Evolutionary conservation across 2,113 vertebrate species (phyloP).

Genomic region (Pardalotus punctatus): DNA sequence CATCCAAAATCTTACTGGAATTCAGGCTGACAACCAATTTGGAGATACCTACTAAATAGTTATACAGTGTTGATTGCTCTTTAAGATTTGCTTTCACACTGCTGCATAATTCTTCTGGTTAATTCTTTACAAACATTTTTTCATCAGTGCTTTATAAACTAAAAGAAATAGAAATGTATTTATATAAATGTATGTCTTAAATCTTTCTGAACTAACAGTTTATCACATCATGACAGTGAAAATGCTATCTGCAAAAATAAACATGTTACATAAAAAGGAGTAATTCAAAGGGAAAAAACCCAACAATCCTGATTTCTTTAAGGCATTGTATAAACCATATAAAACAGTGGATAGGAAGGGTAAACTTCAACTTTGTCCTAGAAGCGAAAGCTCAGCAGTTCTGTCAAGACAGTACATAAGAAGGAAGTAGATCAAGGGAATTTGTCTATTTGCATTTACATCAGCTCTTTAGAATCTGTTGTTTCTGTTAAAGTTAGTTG

Average conservation of each 20-base stretch:
- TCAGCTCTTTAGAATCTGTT: background rate
- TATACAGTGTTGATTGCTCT: background rate
- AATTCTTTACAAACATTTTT: background rate
- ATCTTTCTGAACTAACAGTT: background rate
- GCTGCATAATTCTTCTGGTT: background rate
- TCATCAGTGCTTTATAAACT: background rate
- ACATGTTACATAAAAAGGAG: background rate
- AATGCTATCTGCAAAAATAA: background rate
- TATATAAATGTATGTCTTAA: background rate
- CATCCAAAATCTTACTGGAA: background rate
- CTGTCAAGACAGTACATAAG: background rate
- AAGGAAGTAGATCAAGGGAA: background rate
- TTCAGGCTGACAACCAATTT: background rate
- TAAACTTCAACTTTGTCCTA: background rate
- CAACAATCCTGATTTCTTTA: background rate
- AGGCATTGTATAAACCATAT: background rate
- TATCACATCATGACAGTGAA: background rate
- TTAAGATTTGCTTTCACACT: background rate
- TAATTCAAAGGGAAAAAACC: background rate
- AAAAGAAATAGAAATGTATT: background rate
- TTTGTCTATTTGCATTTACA: slow-evolving; percentile 6
- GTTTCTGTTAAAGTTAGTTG: background rate
- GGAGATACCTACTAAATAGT: background rate
- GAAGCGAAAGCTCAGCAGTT: slow-evolving; percentile 9
- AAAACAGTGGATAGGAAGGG: background rate